These are phyloP conservation scores for Pantala flavescens DNA, from an alignment of 1,140 invertebrate species.

Conservation along the genomic window DNA sequence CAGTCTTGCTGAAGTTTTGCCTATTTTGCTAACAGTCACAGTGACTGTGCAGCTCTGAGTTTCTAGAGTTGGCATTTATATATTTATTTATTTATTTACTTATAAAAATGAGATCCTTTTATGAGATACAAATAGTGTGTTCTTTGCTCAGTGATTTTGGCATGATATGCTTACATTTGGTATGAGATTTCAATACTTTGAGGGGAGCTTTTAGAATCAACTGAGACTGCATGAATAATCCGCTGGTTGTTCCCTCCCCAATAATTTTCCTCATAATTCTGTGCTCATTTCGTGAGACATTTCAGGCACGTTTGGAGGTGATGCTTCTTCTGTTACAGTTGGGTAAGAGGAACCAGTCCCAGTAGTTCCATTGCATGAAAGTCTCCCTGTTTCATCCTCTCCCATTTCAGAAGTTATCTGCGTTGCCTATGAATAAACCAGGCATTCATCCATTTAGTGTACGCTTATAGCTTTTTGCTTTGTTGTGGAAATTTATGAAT, in stretches of 20 bases:
- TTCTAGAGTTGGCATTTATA: no score
- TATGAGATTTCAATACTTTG: not conserved
- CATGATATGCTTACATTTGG: not conserved
- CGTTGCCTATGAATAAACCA: not conserved
- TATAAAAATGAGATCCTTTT: conserved; percentile 6
- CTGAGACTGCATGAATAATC: not conserved
- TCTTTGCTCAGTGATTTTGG: conserved; percentile 1
- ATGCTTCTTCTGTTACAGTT: not conserved
- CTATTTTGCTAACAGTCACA: not conserved
- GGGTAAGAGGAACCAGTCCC: not conserved
- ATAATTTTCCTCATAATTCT: not conserved
- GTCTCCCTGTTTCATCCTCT: not conserved
- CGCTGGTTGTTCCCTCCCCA: not conserved
- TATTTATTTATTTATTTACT: not conserved
- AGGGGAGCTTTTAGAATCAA: not conserved
- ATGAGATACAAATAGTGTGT: conserved; percentile 7
- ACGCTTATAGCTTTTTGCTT: no score
- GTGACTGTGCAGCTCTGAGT: not conserved
- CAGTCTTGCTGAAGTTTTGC: not conserved
- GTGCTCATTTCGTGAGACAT: not conserved
- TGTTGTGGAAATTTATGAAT: no score
- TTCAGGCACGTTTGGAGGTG: not conserved
- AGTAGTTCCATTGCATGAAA: not conserved
- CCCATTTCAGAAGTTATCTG: not conserved
- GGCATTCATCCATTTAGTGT: not conserved